phyloP scores from a whole-genome alignment of 2,888 invertebrate genomes.

The Ochlodes sylvanus region DNA sequence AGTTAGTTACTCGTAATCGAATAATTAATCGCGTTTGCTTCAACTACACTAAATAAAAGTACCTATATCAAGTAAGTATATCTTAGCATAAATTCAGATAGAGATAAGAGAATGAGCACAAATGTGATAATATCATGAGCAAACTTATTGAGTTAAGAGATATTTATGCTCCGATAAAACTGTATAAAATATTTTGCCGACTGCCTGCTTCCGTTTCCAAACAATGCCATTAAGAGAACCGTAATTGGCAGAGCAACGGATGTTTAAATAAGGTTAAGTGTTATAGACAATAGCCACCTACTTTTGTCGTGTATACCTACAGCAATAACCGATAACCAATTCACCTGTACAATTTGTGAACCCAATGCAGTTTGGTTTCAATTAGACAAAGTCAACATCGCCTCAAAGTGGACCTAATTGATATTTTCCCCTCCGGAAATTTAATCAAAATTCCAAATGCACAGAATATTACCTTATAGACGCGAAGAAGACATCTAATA shows the following conservation, averaged over 20 bases:
- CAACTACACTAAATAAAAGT: no score
- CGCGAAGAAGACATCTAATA: background rate
- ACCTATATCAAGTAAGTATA: no score
- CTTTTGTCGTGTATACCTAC: background rate
- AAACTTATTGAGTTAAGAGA: constrained; percentile 24
- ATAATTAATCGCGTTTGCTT: background rate
- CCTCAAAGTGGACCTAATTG: constrained; percentile 59
- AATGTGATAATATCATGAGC: constrained; percentile 44
- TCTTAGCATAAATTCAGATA: background rate
- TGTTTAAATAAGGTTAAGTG: constrained; percentile 42
- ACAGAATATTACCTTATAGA: background rate
- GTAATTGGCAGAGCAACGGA: constrained; percentile 13
- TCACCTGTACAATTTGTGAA: constrained; percentile 61
- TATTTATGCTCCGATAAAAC: constrained; percentile 20
- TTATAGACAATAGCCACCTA: constrained; percentile 1
- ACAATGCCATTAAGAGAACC: constrained; percentile 17
- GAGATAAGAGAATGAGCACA: background rate
- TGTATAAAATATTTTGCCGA: constrained; percentile 22
- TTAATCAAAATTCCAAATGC: constrained; percentile 13
- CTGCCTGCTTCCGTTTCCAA: constrained; percentile 10
- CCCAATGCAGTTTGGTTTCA: constrained; percentile 70
- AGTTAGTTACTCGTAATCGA: background rate
- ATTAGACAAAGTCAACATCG: constrained; percentile 73
- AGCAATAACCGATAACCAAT: constrained; percentile 38
- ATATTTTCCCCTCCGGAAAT: constrained; percentile 47